Conservation (phyloP, 1,140 invertebrate genomes). For the Zaprionus ornatus region DNA sequence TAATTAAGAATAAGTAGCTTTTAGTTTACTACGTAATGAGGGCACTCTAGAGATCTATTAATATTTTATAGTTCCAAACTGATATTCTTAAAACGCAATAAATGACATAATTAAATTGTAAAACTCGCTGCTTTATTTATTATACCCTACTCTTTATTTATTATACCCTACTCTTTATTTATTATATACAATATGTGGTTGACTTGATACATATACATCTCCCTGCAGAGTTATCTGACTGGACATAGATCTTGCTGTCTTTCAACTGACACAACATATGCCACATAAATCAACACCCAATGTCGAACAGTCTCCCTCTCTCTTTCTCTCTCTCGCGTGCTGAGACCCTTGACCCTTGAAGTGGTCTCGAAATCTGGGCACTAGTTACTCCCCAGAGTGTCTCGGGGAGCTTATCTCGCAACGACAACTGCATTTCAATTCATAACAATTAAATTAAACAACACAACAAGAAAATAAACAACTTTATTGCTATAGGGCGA, state of each 20-base stretch:
- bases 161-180: too few relatives aligned
- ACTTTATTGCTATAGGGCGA: neutral
- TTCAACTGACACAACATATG: conserved; percentile 30
- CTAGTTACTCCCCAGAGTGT: neutral
- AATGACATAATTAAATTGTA: neutral
- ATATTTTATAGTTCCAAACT: neutral
- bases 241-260: conserved; percentile 35
- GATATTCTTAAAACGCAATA: neutral
- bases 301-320: conserved; percentile 21
- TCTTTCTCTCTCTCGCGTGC: conserved; percentile 3
- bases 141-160: neutral
- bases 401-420: conserved; percentile 44
- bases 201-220: neutral
- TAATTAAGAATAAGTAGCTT: too few relatives aligned
- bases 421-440: conserved; percentile 75
- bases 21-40: too few relatives aligned
- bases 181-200: neutral
- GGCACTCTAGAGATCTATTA: too few relatives aligned
- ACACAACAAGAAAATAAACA: conserved; percentile 22
- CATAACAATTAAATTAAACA: conserved; percentile 74
- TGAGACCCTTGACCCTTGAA: conserved; percentile 19
- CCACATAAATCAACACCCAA: conserved; percentile 70
- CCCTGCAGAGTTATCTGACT: neutral
- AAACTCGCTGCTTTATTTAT: conserved; percentile 2
- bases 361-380: conserved; percentile 1